A percentile compares a stretch with the other conserved stretches of the same genome.
Conservation (phyloP, 2,113 vertebrate genomes). For the Syrmaticus mikado region DNA sequence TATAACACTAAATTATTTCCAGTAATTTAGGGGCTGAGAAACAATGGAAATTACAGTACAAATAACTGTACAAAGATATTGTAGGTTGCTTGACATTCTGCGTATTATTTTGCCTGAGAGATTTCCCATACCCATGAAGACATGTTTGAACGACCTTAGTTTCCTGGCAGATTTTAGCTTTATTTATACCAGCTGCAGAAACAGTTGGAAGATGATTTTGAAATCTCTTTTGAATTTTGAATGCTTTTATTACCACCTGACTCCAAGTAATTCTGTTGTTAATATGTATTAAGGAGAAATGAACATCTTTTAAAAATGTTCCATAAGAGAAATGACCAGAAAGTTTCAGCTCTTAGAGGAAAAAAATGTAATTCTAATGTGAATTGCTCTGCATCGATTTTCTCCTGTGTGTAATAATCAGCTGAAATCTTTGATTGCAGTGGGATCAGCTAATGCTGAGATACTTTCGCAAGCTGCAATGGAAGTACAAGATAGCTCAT, state of each 20-base stretch:
- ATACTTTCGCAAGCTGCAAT: not conserved
- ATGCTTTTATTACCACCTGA: slow-evolving; percentile 1
- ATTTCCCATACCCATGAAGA: not conserved
- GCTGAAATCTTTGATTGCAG: slow-evolving; percentile 5
- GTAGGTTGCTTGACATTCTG: not conserved
- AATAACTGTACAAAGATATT: not conserved
- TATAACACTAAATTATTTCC: not conserved
- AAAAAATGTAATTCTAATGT: not conserved
- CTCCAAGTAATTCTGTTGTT: not conserved
- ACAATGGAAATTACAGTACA: not conserved
- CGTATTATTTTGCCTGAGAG: not conserved
- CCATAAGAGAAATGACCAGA: not conserved
- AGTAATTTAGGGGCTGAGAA: not conserved
- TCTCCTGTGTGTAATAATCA: not conserved
- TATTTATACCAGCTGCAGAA: slow-evolving; percentile 20
- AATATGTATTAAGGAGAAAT: not conserved
- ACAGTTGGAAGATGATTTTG: slow-evolving; percentile 14
- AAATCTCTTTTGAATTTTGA: slow-evolving; percentile 13
- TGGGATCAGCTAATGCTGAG: slow-evolving; percentile 2
- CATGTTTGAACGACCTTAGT: not conserved
- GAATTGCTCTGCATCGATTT: not conserved
- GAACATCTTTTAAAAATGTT: not conserved
- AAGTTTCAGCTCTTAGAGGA: not conserved
- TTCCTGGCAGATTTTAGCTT: not conserved
- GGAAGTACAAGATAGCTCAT: slow-evolving; percentile 6